Evolutionary conservation across 2,888 invertebrate genomes (phyloP).

Genomic region (Busseola fusca): DNA sequence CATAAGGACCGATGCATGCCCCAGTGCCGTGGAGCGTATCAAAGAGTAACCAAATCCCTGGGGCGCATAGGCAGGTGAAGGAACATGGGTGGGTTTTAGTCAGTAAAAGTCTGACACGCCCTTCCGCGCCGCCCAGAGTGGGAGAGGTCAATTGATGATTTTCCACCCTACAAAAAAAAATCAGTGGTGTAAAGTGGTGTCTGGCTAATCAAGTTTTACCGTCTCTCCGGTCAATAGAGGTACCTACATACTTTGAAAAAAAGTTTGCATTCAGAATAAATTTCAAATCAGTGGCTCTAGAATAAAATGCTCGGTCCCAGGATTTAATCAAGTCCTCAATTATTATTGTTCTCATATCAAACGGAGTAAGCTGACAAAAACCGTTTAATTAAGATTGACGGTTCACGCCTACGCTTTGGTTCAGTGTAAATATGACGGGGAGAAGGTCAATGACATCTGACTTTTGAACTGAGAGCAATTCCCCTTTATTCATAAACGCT

Average conservation of each 20-base stretch:
- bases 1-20: too few species aligned
- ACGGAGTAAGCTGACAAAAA: constrained; percentile 38
- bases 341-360: constrained; percentile 30
- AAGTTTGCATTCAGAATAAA: background rate
- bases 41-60: too few species aligned
- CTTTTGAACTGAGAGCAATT: background rate
- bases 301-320: background rate
- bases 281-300: background rate
- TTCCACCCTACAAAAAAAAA: too few species aligned
- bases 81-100: too few species aligned
- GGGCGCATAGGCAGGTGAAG: too few species aligned
- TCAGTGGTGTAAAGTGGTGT: too few species aligned
- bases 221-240: background rate
- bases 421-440: background rate
- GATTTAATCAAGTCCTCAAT: constrained; percentile 27
- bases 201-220: background rate
- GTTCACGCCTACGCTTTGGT: background rate
- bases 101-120: too few species aligned
- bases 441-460: constrained; percentile 23
- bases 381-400: constrained; percentile 50
- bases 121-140: too few species aligned
- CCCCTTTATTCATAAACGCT: too few species aligned
- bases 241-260: background rate
- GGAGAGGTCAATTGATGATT: too few species aligned
- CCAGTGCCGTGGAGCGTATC: too few species aligned